Conservation (phyloP, 2,888 invertebrate genomes). For the Lagria hirta region DNA sequence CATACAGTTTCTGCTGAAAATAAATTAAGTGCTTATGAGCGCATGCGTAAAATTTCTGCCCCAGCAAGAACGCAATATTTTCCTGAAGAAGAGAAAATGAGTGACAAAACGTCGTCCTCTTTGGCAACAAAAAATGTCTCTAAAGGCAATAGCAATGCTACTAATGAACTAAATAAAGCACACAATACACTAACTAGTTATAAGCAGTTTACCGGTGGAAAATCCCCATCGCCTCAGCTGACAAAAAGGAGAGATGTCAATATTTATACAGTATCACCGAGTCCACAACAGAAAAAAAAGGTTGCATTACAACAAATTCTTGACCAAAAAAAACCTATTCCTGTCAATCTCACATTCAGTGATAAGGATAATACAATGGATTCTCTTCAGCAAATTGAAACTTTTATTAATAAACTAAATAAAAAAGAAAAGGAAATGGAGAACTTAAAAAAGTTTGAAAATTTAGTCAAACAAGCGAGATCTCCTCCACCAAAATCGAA, state of each 20-base stretch:
- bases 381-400: constrained; percentile 52
- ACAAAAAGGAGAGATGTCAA: constrained; percentile 43
- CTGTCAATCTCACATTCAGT: constrained; percentile 11
- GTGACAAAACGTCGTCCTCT: constrained; percentile 39
- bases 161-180: constrained; percentile 50
- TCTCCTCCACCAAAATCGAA: constrained; percentile 13
- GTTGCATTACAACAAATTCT: constrained; percentile 11
- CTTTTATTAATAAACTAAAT: constrained; percentile 46
- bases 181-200: constrained; percentile 57
- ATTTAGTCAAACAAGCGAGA: constrained; percentile 38
- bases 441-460: constrained; percentile 49
- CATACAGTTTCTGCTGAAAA: constrained; percentile 38
- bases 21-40: constrained; percentile 38
- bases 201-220: constrained; percentile 57
- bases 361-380: constrained; percentile 42
- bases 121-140: constrained; percentile 42
- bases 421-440: constrained; percentile 45
- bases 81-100: constrained; percentile 30
- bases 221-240: constrained; percentile 32
- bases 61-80: constrained; percentile 26
- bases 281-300: constrained; percentile 8
- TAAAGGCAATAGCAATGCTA: constrained; percentile 46
- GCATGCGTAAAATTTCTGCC: constrained; percentile 27
- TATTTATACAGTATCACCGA: constrained; percentile 39
- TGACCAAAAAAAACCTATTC: constrained; percentile 1